Evolutionary conservation across 1,140 invertebrate species (phyloP), one percentile per base, ranked within the genome.

Genomic region (Gryllus bimaculatus): DNA sequence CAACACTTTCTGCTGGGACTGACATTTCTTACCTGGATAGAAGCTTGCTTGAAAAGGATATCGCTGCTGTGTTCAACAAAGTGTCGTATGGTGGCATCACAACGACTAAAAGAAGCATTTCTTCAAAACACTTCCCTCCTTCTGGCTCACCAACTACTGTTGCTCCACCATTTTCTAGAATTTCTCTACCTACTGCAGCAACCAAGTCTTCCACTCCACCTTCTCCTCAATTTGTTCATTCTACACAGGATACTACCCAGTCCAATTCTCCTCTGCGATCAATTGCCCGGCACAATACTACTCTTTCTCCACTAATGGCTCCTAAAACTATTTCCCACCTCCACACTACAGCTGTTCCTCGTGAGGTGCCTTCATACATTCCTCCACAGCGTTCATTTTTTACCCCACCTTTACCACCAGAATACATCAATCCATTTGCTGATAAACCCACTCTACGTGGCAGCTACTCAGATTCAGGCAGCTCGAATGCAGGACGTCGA

Each of bases 381-480:
- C 93, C 93, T 13, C 93, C 93, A 7, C 91, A 91, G 21, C 85
- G 93, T 79, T 89, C 91, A 5, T 91, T 93, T 81, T 93, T 95
- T 84, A 94, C 93, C 0, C 93, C 93, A 0, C 82, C 94, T 78
- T 93, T 93, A 8, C 92, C 92, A 4, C 92, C 93, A 84, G 81
- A 82, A 7, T 93, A 92, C 83, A 87, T 90, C 20, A 93, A 94
- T 85, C 93, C 93, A 0, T 95, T 95, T 83, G 92, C 93, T 7
- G 92, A 95, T 83, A 94, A 94, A 84, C 93, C 93, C 48, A 95
- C 93, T 8, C 85, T 95, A 73, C 88, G 93, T 81, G 93, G 93
- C 80, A 89, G 90, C 21, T 90, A 91, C 81, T 83, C 83, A 7
- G 84, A 84, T 73, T 79, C 79, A 47, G 54, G 75, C 8, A 81